phyloP scores from a whole-genome alignment of 2,888 invertebrate genomes.

The Scaptomyza tumidula region DNA sequence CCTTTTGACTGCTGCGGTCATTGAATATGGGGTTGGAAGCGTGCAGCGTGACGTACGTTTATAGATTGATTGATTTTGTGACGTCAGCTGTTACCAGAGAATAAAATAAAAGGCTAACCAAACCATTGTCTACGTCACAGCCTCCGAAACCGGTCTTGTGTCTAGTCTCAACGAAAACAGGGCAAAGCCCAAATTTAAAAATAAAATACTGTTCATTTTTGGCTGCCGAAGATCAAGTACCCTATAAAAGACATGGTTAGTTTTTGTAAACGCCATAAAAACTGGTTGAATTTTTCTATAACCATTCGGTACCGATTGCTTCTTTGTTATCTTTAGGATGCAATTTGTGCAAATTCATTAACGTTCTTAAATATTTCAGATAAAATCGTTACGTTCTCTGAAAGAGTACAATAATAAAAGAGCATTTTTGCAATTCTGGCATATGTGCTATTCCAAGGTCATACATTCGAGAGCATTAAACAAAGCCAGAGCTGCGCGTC shows the following conservation, averaged over 20 bases:
- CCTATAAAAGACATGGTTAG: background rate
- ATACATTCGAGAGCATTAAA: slow-evolving; percentile 49
- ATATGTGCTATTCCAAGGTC: slow-evolving; percentile 67
- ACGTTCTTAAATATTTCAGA: too few relatives aligned
- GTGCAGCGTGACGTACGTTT: background rate
- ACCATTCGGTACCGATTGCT: background rate
- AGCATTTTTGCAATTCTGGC: slow-evolving; percentile 64
- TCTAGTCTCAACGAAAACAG: background rate
- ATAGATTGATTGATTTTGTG: slow-evolving; percentile 23
- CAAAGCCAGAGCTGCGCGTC: slow-evolving; percentile 35
- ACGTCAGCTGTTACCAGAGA: slow-evolving; percentile 24
- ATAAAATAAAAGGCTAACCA: background rate
- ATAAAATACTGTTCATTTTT: background rate
- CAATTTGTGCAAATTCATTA: too few relatives aligned
- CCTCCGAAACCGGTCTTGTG: slow-evolving; percentile 10
- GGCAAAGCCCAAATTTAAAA: slow-evolving; percentile 7
- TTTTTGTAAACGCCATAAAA: background rate
- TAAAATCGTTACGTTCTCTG: background rate
- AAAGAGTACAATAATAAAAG: slow-evolving; percentile 3
- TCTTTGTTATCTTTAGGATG: background rate
- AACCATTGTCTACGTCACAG: slow-evolving; percentile 14
- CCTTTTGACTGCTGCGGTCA: background rate
- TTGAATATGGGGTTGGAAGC: background rate
- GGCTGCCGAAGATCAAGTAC: background rate
- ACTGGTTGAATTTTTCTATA: background rate